Base-by-base conservation (phyloP, 2,888 invertebrate species). In the Drosophila lutescens region DNA sequence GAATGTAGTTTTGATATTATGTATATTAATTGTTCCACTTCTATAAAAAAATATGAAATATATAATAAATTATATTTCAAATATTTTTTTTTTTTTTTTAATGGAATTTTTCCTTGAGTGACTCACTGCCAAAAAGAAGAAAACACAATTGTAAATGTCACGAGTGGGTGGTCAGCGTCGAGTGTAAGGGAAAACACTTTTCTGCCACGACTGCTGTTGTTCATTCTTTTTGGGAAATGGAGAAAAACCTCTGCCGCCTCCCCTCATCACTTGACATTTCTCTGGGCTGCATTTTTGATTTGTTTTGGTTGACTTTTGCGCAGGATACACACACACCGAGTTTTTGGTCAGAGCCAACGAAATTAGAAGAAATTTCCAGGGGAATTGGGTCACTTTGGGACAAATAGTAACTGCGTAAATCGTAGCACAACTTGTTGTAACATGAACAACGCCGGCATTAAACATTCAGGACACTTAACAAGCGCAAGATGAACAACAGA, bases 211-310 rank as follows among this genome's bases (percentile, higher is more conserved):
- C 34, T 47, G 40, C 23, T 47, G 47, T 38, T 49, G 34, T 44
- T 44, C 20, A 26, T 46, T 61, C 59, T 59, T 26, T 58, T 38
- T 10, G 26, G 26, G 46, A 8, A 12, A 38, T 7, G n/a, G 38
- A 10, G 26, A 46, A 34, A 15, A 32, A 10, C 46, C 47, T 15
- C 17, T 20, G 41, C 17, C 17, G 10, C 23, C 44, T 30, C 26
- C 30, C 17, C n/a, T n/a, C n/a, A 15, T 9, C 62, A 30, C 43
- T 65, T 36, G 32, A 62, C 62, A 62, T 62, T 63, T 62, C 57
- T 40, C 40, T 40, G 56, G 53, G 53, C 61, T 80, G 74, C 71
- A 83, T 76, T 78, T 85, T 69, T 69, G 74, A 80, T 80, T 86
- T 83, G 59, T 72, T 83, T 75, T 72, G 67, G 56, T 73, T 85